Evolutionary conservation across 2,797 vertebrate genomes (phyloP), one percentile per base, ranked within the genome.

Genomic region (Simalia tracyae): DNA sequence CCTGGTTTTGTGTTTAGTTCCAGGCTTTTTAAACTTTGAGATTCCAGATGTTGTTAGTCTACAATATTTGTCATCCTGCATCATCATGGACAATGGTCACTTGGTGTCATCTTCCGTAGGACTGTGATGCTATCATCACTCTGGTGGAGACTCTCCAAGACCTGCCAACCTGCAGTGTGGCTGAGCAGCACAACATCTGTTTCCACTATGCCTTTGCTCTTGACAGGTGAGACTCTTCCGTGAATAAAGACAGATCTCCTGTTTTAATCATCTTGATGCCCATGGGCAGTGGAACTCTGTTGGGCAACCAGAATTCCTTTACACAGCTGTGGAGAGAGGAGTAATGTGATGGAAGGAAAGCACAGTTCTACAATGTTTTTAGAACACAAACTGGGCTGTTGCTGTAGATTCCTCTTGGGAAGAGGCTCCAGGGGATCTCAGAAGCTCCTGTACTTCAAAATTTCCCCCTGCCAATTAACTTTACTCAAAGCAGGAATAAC

Each of bases 181-280:
- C 98, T 0, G 95, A 97, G 88, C 98, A 99, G 93, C 98, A 98
- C 96, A 98, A 98, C 63, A 97, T 99, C 96, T 97, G 98, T 95
- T 99, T 99, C 97, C 98, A 99, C 91, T 99, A 98, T 90, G 98
- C 98, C 90, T 99, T 99, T 92, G 99, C 99, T 91, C 97, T 99
- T n/a, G 99, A 98, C 97, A 98, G 98, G 99, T 99, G 94, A 95
- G 97, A 9, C 12, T 14, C 12, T 59, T 28, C 2, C 0, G 46
- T 0, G 2, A 2, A 11, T 8, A 6, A 31, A 7, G 4, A 1
- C 5, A 22, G 31, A 19, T 5, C 19, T 42, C 84, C 9, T 4
- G 19, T 42, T 57, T 64, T 64, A 26, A 57, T n/a, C 81, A 42
- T 31, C 17, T 68, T 42, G 50, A 19, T 57, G 84, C 10, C 59